Evolutionary conservation across 1,140 invertebrate species (phyloP).

Genomic region (Trichonephila inaurata): DNA sequence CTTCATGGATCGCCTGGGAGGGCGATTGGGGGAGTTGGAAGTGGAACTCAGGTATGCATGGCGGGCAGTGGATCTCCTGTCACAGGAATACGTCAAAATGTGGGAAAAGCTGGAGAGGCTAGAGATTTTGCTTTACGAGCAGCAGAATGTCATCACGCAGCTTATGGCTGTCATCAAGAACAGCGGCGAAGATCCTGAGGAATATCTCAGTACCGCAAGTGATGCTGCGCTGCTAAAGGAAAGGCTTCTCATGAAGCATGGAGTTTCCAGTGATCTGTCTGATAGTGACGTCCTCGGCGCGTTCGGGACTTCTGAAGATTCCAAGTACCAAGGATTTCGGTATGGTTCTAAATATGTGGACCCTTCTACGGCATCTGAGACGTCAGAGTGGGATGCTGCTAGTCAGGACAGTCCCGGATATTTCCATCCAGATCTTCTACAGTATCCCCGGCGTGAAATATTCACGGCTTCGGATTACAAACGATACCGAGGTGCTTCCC

Average conservation of each 20-base stretch:
- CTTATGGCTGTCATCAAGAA: constrained; percentile 84
- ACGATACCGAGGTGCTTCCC: constrained; percentile 85
- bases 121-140: constrained; percentile 92
- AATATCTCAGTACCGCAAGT: constrained; percentile 33
- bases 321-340: constrained; percentile 21
- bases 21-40: constrained; percentile 90
- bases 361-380: constrained; percentile 45
- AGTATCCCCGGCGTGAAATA: constrained; percentile 83
- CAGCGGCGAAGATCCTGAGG: constrained; percentile 62
- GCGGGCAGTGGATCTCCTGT: constrained; percentile 93
- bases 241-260: constrained; percentile 49
- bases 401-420: constrained; percentile 58
- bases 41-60: constrained; percentile 95
- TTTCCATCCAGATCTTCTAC: constrained; percentile 78
- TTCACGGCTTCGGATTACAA: constrained; percentile 90
- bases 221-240: constrained; percentile 43
- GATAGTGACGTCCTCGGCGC: constrained; percentile 55
- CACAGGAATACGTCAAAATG: constrained; percentile 95
- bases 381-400: constrained; percentile 60
- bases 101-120: constrained; percentile 95
- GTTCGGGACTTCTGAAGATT: neutral
- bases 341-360: constrained; percentile 49
- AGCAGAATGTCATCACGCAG: constrained; percentile 94
- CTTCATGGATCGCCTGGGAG: constrained; percentile 91
- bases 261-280: constrained; percentile 49